Evolutionary conservation across 2,888 invertebrate genomes (phyloP).

Genomic region (Dioctria linearis): DNA sequence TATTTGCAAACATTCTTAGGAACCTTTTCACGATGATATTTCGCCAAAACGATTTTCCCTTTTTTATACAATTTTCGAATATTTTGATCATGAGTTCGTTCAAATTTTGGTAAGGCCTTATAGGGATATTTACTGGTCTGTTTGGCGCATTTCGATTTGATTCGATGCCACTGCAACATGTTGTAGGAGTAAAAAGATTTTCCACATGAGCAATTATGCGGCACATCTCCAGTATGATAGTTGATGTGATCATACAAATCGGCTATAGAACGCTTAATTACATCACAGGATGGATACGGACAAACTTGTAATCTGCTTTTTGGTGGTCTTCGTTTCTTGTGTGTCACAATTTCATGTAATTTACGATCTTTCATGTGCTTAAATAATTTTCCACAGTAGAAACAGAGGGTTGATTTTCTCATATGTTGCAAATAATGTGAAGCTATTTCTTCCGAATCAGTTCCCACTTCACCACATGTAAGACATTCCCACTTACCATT

Average conservation of each 20-base stretch:
- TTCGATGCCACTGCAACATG: neutral
- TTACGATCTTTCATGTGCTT: neutral
- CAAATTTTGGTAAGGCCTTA: neutral
- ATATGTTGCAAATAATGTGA: neutral
- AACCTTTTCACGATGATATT: no score
- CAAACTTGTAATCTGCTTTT: neutral
- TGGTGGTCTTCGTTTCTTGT: neutral
- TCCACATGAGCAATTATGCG: neutral
- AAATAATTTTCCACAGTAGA: neutral
- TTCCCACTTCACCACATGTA: neutral
- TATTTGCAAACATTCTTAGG: neutral
- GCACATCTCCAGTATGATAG: neutral
- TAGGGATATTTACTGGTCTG: neutral
- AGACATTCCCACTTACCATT: neutral
- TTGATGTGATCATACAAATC: conserved; percentile 3
- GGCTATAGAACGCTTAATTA: neutral
- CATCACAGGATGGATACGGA: neutral
- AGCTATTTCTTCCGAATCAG: neutral
- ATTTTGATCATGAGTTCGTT: neutral
- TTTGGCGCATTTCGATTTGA: neutral
- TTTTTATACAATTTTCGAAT: neutral
- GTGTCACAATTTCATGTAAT: neutral
- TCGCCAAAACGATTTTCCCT: neutral
- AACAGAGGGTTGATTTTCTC: neutral
- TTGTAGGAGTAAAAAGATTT: neutral